phyloP scores from a whole-genome alignment of 2,888 invertebrate species.

The Oligia latruncula region DNA sequence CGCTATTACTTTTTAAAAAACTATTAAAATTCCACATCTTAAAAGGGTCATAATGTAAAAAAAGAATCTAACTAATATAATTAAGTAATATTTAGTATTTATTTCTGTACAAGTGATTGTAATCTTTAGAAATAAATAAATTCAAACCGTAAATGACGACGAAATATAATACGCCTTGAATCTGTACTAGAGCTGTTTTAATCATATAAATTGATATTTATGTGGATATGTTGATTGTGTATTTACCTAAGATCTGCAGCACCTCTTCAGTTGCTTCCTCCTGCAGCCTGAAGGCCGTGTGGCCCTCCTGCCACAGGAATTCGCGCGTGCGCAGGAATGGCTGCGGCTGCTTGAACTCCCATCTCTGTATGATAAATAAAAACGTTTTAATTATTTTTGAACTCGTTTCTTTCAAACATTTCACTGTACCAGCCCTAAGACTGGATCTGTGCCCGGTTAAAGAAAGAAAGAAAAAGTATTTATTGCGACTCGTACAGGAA shows the following conservation, averaged over 20 bases:
- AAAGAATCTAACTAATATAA: too few species aligned
- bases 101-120: too few species aligned
- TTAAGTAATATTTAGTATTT: too few species aligned
- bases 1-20: too few species aligned
- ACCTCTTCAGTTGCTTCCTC: conserved; percentile 98
- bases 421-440: neutral
- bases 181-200: neutral
- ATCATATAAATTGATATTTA: too few species aligned
- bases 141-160: too few species aligned
- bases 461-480: too few species aligned
- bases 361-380: conserved; percentile 91
- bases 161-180: neutral
- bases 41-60: too few species aligned
- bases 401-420: neutral
- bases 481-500: too few species aligned
- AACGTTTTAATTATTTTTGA: neutral
- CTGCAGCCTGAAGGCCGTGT: conserved; percentile 96
- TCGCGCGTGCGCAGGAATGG: conserved; percentile 99
- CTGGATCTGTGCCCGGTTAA: neutral
- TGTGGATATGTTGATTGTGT: neutral
- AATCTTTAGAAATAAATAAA: too few species aligned
- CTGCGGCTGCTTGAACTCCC: conserved; percentile 99
- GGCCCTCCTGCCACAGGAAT: conserved; percentile 99
- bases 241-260: conserved; percentile 91
- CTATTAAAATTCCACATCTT: too few species aligned